Evolutionary conservation across 1,140 invertebrate species (phyloP).

Genomic region (Neuroterus valhalla): DNA sequence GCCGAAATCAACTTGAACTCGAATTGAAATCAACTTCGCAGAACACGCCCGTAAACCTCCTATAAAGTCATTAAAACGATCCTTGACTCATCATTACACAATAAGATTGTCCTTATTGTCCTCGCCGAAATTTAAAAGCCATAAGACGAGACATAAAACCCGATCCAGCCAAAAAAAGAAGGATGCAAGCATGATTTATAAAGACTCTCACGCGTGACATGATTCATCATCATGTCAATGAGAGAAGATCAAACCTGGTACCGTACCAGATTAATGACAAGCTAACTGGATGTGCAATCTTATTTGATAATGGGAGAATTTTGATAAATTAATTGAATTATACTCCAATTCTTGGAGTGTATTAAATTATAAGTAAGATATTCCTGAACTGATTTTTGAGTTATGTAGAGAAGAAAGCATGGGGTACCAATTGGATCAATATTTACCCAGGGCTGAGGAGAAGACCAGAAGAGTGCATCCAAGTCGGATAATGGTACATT

Average conservation of each 20-base stretch:
- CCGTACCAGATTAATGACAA: too few relatives aligned
- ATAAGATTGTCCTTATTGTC: background rate
- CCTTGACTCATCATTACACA: conserved; percentile 16
- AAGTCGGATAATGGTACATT: background rate
- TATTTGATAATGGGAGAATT: too few relatives aligned
- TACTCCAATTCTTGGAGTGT: too few relatives aligned
- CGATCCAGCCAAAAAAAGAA: background rate
- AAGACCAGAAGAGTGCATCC: conserved; percentile 42
- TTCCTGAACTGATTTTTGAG: too few relatives aligned
- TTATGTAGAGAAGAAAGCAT: too few relatives aligned
- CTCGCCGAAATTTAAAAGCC: background rate
- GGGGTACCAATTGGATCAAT: conserved; percentile 47
- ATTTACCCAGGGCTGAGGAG: conserved; percentile 49
- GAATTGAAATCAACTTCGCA: too few relatives aligned
- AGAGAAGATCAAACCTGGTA: too few relatives aligned
- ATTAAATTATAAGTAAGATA: too few relatives aligned
- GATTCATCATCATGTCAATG: background rate
- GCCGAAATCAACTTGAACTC: too few relatives aligned
- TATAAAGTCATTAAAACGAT: background rate
- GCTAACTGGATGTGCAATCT: too few relatives aligned
- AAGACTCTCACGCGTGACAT: background rate
- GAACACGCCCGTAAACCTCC: background rate
- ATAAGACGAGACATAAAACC: background rate
- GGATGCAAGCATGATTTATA: background rate
- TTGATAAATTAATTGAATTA: too few relatives aligned